Percentiles rank a stretch among this genome's conserved stretches.
Conservation (phyloP, 2,888 invertebrate genomes). For the Mycalesis mineus region DNA sequence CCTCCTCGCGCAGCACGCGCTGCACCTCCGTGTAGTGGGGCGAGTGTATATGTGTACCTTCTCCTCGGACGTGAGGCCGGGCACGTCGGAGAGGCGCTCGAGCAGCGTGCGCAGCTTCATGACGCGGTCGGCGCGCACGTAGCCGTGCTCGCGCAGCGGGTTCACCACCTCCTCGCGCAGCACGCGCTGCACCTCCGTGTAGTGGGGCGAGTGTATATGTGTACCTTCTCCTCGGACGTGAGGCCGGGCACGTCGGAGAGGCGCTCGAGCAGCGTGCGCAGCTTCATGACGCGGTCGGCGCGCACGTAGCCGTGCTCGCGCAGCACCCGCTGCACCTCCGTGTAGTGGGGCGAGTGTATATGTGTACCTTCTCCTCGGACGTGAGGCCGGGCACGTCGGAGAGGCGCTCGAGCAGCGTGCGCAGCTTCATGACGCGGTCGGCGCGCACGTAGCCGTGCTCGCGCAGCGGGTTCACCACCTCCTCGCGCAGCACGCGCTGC, state of each 20-base stretch:
- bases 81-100: slow-evolving; percentile 92
- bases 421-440: slow-evolving; percentile 96
- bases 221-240: slow-evolving; percentile 81
- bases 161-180: slow-evolving; percentile 97
- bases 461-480: slow-evolving; percentile 86
- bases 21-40: too few relatives aligned
- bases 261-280: too few relatives aligned
- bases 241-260: slow-evolving; percentile 94
- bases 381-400: slow-evolving; percentile 95
- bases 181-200: slow-evolving; percentile 88
- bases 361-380: slow-evolving; percentile 93
- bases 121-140: too few relatives aligned
- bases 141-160: too few relatives aligned
- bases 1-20: too few relatives aligned
- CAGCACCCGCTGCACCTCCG: too few relatives aligned
- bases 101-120: too few relatives aligned
- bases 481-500: too few relatives aligned
- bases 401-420: slow-evolving; percentile 90
- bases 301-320: too few relatives aligned
- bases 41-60: too few relatives aligned
- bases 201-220: slow-evolving; percentile 70
- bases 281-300: too few relatives aligned
- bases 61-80: slow-evolving; percentile 93
- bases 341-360: slow-evolving; percentile 78
- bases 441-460: slow-evolving; percentile 94